phyloP scores from a whole-genome alignment of 2,888 invertebrate genomes.

The Clanis bilineata region DNA sequence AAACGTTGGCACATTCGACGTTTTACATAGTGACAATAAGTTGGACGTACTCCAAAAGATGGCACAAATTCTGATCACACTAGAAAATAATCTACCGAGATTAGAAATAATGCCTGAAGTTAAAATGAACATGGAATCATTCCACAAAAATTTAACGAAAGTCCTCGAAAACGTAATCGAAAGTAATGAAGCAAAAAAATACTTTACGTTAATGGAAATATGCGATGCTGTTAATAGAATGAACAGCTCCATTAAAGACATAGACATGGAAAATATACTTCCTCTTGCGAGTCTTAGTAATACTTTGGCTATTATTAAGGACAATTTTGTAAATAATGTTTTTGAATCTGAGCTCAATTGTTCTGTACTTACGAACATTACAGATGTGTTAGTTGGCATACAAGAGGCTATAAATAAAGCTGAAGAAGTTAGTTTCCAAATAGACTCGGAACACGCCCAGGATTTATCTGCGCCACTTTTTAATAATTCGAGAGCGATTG shows the following conservation, averaged over 20 bases:
- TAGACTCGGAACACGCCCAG: conserved; percentile 57
- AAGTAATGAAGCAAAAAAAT: conserved; percentile 67
- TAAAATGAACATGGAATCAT: conserved; percentile 54
- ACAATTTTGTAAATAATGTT: conserved; percentile 51
- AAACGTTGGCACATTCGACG: conserved; percentile 61
- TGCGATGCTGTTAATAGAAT: conserved; percentile 65
- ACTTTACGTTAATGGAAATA: conserved; percentile 62
- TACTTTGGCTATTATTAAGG: conserved; percentile 59
- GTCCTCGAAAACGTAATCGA: conserved; percentile 82
- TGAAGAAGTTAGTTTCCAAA: conserved; percentile 52
- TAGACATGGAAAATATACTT: conserved; percentile 51
- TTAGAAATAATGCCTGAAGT: conserved; percentile 52
- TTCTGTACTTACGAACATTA: conserved; percentile 52
- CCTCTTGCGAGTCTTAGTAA: conserved; percentile 61
- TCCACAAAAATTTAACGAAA: conserved; percentile 79
- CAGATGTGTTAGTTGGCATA: conserved; percentile 51
- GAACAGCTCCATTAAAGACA: conserved; percentile 55
- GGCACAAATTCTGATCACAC: conserved; percentile 69
- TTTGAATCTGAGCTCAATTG: conserved; percentile 63
- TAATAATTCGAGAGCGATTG: conserved; percentile 45
- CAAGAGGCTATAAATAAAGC: conserved; percentile 60
- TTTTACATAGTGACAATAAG: conserved; percentile 71
- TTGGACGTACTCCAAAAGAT: conserved; percentile 69
- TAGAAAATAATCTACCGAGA: conserved; percentile 65
- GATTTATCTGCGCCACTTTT: conserved; percentile 37